Evolutionary conservation across 2,113 vertebrate genomes (phyloP).

Genomic region (Lutjanus erythropterus): DNA sequence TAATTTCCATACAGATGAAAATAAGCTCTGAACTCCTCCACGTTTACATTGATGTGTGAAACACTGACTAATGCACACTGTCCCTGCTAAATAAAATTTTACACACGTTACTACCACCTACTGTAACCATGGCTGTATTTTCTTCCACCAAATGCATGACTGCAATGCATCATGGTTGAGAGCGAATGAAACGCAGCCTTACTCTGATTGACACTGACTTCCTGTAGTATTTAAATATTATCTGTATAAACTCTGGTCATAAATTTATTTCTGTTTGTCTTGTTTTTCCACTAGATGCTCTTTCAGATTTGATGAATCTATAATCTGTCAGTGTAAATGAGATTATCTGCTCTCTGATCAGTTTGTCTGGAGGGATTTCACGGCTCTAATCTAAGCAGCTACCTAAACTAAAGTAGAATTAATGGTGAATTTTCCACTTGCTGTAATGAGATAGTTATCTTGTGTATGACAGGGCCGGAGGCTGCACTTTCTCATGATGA

Average conservation of each 20-base stretch:
- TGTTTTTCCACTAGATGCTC: not conserved
- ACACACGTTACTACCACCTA: no score
- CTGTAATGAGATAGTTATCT: conserved; percentile 40
- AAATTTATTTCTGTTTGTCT: not conserved
- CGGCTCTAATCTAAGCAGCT: not conserved
- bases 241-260: not conserved
- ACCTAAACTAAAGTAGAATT: not conserved
- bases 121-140: no score
- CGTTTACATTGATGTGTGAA: no score
- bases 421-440: not conserved
- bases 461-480: not conserved
- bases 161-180: no score
- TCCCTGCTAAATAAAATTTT: no score
- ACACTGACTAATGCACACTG: no score
- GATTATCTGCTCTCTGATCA: not conserved
- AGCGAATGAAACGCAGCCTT: no score
- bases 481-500: not conserved
- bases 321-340: not conserved
- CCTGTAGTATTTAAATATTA: not conserved
- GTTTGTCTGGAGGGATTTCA: not conserved
- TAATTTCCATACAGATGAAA: no score
- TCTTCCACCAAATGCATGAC: no score
- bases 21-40: no score
- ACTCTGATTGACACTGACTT: not conserved
- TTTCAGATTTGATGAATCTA: not conserved